Conservation (phyloP, 1,140 invertebrate species). For the Leptinotarsa defecta region DNA sequence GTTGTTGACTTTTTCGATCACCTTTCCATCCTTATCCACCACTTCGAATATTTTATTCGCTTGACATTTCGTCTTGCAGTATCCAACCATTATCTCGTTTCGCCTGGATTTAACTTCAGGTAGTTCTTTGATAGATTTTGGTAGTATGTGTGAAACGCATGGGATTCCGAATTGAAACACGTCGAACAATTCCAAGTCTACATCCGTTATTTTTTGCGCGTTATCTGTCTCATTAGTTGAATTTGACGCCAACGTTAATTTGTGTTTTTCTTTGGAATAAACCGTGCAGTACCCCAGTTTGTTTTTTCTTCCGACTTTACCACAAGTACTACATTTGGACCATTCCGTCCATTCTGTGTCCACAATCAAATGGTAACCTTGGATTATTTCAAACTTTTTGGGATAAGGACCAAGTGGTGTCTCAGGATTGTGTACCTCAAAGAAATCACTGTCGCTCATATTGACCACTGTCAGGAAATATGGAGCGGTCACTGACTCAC, state of each 20-base stretch:
- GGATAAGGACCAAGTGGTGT: conserved; percentile 46
- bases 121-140: conserved; percentile 56
- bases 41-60: conserved; percentile 61
- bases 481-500: conserved; percentile 52
- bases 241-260: not conserved
- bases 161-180: conserved; percentile 64
- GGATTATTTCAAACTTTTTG: conserved; percentile 44
- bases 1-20: conserved; percentile 66
- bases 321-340: conserved; percentile 68
- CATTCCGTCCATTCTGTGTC: conserved; percentile 63
- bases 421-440: conserved; percentile 46
- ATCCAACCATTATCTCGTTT: conserved; percentile 64
- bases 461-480: conserved; percentile 60
- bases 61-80: conserved; percentile 64
- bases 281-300: conserved; percentile 65
- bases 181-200: conserved; percentile 50
- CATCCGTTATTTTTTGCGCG: conserved; percentile 10
- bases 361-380: conserved; percentile 54
- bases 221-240: not conserved
- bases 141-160: conserved; percentile 63
- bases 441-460: conserved; percentile 39
- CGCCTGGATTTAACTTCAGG: conserved; percentile 55
- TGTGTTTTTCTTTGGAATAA: conserved; percentile 39
- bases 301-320: conserved; percentile 59
- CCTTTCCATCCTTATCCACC: conserved; percentile 58